Evolutionary conservation across 2,888 invertebrate genomes (phyloP).

Genomic region (Andrena dorsata): DNA sequence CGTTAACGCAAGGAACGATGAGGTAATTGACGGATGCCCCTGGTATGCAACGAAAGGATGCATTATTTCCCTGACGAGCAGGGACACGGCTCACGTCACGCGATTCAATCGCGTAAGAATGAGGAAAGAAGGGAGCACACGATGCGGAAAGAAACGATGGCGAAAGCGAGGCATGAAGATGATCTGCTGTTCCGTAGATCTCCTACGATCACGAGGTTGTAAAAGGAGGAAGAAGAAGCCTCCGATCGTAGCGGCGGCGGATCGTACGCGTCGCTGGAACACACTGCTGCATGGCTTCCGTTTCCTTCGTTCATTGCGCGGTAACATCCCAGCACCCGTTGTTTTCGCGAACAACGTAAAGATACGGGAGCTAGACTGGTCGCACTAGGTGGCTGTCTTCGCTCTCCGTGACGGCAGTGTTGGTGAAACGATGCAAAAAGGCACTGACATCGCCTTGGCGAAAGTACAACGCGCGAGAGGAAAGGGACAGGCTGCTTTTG

Average conservation of each 20-base stretch:
- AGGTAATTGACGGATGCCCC: constrained; percentile 11
- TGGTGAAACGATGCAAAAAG: constrained; percentile 1
- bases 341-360: neutral
- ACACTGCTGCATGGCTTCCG: neutral
- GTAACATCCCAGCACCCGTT: neutral
- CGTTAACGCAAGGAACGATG: neutral
- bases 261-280: neutral
- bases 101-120: neutral
- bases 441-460: neutral
- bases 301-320: neutral
- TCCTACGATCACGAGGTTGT: constrained; percentile 15
- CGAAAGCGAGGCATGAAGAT: constrained; percentile 59
- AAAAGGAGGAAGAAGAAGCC: constrained; percentile 52
- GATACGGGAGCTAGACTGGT: constrained; percentile 6
- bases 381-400: neutral
- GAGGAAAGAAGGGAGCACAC: constrained; percentile 3
- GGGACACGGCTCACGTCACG: neutral
- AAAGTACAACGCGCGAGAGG: constrained; percentile 5
- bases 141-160: constrained; percentile 33
- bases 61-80: neutral
- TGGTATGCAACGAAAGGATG: neutral
- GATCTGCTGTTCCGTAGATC: constrained; percentile 31
- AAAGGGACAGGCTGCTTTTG: neutral
- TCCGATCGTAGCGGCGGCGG: neutral
- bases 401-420: neutral